These are phyloP conservation scores for Sylvia borin DNA, from an alignment of 2,797 vertebrate species.

Conservation along the genomic window DNA sequence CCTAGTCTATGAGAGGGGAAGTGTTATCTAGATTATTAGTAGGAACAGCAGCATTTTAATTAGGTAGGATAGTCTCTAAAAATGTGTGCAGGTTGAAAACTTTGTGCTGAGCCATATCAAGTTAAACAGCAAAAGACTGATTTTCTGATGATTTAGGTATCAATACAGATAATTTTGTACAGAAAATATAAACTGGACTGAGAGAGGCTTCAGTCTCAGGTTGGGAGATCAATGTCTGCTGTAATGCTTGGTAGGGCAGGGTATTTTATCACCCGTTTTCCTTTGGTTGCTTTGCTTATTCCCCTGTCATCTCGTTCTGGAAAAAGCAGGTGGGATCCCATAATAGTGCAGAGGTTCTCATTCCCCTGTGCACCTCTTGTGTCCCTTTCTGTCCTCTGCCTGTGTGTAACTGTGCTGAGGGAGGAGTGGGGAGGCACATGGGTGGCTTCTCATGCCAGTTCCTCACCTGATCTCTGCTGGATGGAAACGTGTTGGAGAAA, in stretches of 20 bases:
- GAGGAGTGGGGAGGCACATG: not conserved
- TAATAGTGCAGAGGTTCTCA: not conserved
- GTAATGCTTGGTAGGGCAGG: not conserved
- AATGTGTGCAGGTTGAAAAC: not conserved
- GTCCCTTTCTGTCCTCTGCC: not conserved
- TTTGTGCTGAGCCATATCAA: not conserved
- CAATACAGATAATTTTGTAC: not conserved
- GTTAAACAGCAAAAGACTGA: not conserved
- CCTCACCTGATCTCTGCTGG: not conserved
- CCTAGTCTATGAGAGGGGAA: not conserved
- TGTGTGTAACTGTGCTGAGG: not conserved
- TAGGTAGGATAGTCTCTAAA: not conserved
- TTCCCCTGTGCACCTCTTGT: not conserved
- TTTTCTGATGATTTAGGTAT: not conserved
- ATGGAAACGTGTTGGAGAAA: not conserved
- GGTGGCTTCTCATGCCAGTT: not conserved
- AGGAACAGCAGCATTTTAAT: conserved; percentile 16
- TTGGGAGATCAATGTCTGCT: not conserved
- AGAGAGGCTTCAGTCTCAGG: not conserved
- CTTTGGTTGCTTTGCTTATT: not conserved
- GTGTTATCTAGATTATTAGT: not conserved
- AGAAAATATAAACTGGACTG: not conserved
- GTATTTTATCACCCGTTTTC: not conserved
- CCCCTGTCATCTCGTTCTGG: not conserved
- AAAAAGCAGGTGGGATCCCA: not conserved